These are phyloP conservation scores for Pachypsylla venusta DNA, from an alignment of 1,140 invertebrate genomes.

Conservation along the genomic window DNA sequence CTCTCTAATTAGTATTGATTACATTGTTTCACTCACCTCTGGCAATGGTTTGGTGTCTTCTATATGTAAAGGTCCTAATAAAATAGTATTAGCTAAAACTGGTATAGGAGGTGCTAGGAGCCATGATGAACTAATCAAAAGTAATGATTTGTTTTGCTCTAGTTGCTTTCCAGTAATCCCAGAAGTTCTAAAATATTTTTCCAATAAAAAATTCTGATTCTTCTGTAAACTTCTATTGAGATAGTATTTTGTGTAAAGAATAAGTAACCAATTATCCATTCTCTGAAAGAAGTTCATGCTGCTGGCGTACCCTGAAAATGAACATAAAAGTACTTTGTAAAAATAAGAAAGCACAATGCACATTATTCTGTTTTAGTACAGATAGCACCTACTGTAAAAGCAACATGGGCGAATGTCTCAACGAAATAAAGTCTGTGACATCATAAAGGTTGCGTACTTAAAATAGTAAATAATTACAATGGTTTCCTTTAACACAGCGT, in stretches of 20 bases:
- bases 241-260: not conserved
- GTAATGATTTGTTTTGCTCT: not conserved
- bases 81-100: conserved; percentile 28
- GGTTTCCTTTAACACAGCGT: too few species aligned
- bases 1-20: too few species aligned
- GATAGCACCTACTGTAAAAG: too few species aligned
- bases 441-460: too few species aligned
- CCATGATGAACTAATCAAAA: not conserved
- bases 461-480: too few species aligned
- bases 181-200: not conserved
- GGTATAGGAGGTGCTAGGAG: conserved; percentile 27
- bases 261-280: not conserved
- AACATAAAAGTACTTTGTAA: too few species aligned
- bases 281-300: not conserved
- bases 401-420: too few species aligned
- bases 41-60: conserved; percentile 37
- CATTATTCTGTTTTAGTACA: too few species aligned
- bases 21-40: too few species aligned
- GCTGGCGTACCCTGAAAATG: not conserved
- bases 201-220: not conserved
- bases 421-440: too few species aligned
- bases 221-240: not conserved
- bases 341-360: too few species aligned
- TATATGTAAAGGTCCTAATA: conserved; percentile 34
- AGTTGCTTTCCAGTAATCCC: not conserved